Base-by-base conservation (phyloP, 2,797 vertebrate genomes). In the Gastrophryne carolinensis region DNA sequence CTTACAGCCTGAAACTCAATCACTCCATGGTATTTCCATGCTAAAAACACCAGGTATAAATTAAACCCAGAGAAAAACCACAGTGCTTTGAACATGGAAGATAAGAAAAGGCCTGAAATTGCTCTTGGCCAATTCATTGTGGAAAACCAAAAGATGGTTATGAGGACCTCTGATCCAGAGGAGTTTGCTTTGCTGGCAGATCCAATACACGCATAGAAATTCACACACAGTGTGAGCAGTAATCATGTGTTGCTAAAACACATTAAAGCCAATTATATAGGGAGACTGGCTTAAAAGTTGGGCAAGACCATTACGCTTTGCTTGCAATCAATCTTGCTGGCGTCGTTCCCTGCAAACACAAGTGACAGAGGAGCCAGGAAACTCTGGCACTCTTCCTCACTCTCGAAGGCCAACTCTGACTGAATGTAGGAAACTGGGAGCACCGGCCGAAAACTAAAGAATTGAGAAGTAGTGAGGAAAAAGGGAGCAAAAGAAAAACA, bases 301-400 rank as follows among this genome's bases (percentile, higher is more conserved):
- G 92, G 87, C 82, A 96, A 85, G 86, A 85, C 81, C 67, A 89
- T 86, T 86, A 94, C 85, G 89, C 95, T 96, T 84, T 90, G 84
- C 92, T 95, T 96, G 90, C 95, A 96, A 90, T 98, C 95, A 91
- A 98, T 92, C 86, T 92, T 95, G 90, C 83, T 63, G 83, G 90
- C 89, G 89, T 97, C 95, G 79, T 85, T 92, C 67, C 89, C 88
- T 61, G 74, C 79, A 81, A 93, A 94, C 58, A 90, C 86, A 85
- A 96, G 90, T 83, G 93, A 93, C 58, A 96, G 87, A 84, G 91
- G 88, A 78, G 89, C 90, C 84, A 97, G 91, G 90, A 95, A 97
- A 82, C 89, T 88, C 87, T 90, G 89, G 91, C 95, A 98, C 81
- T 94, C 88, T 79, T 96, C 94, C 93, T 93, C 92, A 89, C 90